Conservation (phyloP, 2,113 vertebrate genomes). For the Nannospalax galili region DNA sequence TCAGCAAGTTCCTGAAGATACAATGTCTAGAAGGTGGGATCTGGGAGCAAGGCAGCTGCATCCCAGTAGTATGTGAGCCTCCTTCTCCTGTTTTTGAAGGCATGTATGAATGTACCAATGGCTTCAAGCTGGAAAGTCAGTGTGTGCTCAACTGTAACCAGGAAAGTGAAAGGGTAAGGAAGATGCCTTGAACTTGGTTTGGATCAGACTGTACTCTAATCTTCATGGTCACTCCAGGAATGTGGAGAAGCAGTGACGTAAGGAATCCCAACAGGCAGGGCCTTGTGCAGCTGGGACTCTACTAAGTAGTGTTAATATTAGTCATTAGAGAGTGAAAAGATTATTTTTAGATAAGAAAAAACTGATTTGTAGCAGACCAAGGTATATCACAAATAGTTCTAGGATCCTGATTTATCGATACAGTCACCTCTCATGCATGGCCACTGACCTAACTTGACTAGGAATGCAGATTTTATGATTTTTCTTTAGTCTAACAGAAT, state of each 20-base stretch:
- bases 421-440: background rate
- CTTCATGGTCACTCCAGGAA: background rate
- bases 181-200: background rate
- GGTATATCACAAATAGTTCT: background rate
- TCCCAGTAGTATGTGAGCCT: constrained; percentile 91
- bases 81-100: constrained; percentile 92
- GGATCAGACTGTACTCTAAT: background rate
- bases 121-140: constrained; percentile 89
- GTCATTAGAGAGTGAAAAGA: background rate
- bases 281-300: background rate
- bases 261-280: background rate
- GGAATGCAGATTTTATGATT: background rate
- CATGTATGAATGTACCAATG: constrained; percentile 95
- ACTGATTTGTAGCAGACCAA: background rate
- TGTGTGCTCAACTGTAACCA: constrained; percentile 91
- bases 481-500: background rate
- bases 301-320: background rate
- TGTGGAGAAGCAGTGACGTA: background rate
- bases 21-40: constrained; percentile 92
- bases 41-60: constrained; percentile 92
- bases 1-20: constrained; percentile 93
- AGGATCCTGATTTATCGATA: background rate
- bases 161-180: constrained; percentile 87
- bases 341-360: too few species aligned
- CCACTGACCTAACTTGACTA: background rate